These are phyloP conservation scores for Geococcyx californianus DNA, from an alignment of 2,113 vertebrate species.

Conservation along the genomic window DNA sequence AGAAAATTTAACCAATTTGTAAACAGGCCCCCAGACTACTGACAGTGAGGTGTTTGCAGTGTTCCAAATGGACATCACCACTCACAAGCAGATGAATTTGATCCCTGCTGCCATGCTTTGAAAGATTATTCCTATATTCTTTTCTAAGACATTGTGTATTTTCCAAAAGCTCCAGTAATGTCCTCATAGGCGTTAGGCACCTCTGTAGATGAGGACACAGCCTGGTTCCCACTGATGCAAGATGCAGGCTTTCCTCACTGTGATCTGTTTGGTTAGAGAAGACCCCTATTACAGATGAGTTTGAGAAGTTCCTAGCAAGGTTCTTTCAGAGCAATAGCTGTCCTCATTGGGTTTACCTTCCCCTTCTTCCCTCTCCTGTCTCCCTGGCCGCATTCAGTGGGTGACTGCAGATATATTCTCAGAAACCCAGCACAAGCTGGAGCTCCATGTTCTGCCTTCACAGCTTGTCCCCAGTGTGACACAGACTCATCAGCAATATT, in stretches of 20 bases:
- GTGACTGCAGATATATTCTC: neutral
- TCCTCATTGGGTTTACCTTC: neutral
- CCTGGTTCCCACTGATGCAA: neutral
- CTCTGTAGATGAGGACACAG: neutral
- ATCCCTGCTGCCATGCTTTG: neutral
- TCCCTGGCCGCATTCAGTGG: neutral
- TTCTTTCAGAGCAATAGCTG: neutral
- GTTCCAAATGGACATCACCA: neutral
- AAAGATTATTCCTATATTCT: neutral
- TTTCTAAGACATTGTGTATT: neutral
- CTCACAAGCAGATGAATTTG: neutral
- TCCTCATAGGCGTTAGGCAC: fast-evolving
- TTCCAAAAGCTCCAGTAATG: neutral
- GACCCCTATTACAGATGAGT: fast-evolving
- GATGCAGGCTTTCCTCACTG: neutral
- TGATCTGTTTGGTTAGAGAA: neutral
- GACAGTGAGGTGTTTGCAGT: neutral
- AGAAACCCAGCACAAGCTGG: too few relatives aligned
- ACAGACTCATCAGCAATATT: neutral
- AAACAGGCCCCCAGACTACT: neutral
- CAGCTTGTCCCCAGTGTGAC: neutral
- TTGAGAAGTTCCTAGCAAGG: neutral
- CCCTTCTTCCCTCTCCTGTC: neutral
- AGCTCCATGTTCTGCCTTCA: neutral
- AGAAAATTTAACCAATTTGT: neutral